Base-by-base conservation (phyloP, 64 coral and sea anemone genomes). In the Stichodactyla helianthus region DNA sequence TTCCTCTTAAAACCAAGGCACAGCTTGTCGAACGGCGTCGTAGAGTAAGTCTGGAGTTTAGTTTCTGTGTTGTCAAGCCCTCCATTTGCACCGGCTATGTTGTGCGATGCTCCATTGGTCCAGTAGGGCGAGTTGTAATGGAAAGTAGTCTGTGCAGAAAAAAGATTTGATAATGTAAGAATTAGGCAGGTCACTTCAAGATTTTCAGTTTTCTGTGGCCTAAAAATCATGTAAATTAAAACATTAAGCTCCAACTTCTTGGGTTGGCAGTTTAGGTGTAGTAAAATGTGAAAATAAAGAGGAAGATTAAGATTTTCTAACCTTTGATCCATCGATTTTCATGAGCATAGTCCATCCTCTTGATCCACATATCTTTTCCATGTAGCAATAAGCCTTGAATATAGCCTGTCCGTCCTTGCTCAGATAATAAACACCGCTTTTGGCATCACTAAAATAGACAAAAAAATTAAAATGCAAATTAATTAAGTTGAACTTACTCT, bases 281-380 rank as follows among this genome's bases (percentile, higher is more conserved):
- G 11, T 18, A 17, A 60, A 60, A 60, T 15, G 8, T 60, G 13
- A 17, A 60, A 17, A 60, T 5, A 15, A 17, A 60, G 13, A 60
- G 59, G 4, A 60, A 60, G 59, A 60, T 13, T 5, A 13, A 60
- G 14, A 60, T 60, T 60, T 60, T 65, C 62, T 7, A 86, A 65
- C 84, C 84, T 86, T 86, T n/a, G 57, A 19, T 64, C 84, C 84
- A 52, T 86, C 84, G 27, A 86, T 31, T n/a, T 86, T 86, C 84
- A 86, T 86, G 44, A 86, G 50, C 58, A 86, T 59, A 7, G 58
- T 65, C 84, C 84, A 86, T 23, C 60, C 84, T 4, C 27, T 86
- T 50, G 23, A 35, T 20, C 84, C 84, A 65, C 84, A 86, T 14
- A 86, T 70, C 44, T 58, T 18, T 35, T 51, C 51, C 84, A 86